Base-by-base conservation (phyloP, 2,888 invertebrate genomes). In the Diabrotica balteata region DNA sequence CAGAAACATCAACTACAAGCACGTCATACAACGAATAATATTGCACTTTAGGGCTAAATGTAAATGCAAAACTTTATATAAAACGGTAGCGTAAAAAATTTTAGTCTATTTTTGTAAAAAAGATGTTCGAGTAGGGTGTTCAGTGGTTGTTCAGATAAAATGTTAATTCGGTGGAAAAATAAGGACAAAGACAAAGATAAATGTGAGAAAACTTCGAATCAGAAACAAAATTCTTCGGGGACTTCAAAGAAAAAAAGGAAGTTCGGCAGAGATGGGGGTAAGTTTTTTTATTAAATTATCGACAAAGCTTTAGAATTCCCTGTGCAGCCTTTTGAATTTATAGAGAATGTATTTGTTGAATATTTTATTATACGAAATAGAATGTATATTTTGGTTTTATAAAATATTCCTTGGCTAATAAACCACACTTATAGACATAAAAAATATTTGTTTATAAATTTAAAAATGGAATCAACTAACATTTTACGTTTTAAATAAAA, bases 81-180 rank as follows among this genome's bases (percentile, higher is more conserved):
- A 55, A 45, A 7, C 7, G 7, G 8, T 17, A 11, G 43, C n/a
- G 32, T 32, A 53, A 8, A 8, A 8, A 46, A 59, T 59, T 10
- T 5, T 54, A 47, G 8, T 54, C 11, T 54, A 42, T 46, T 47
- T 61, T 54, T 47, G 43, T 46, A 45, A 53, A 54, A 54, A 51
- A 11, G 17, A 63, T 63, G 51, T 54, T 51, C 22, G 22, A 10
- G 43, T 63, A 57, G 59, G 54, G 45, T 22, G 17, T 49, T 42
- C 11, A 8, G 44, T 55, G 57, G 22, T 43, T 55, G 55, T 54
- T 17, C 52, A 47, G 47, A 45, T 63, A 74, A 66, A 55, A 93
- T 93, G 93, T 86, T 93, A 84, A 93, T 91, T 80, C 91, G 93
- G 80, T 93, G 93, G 93, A 93, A 93, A 84, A 93, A 91, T 83